Conservation (phyloP, 2,888 invertebrate species). For the Arge pagana region DNA sequence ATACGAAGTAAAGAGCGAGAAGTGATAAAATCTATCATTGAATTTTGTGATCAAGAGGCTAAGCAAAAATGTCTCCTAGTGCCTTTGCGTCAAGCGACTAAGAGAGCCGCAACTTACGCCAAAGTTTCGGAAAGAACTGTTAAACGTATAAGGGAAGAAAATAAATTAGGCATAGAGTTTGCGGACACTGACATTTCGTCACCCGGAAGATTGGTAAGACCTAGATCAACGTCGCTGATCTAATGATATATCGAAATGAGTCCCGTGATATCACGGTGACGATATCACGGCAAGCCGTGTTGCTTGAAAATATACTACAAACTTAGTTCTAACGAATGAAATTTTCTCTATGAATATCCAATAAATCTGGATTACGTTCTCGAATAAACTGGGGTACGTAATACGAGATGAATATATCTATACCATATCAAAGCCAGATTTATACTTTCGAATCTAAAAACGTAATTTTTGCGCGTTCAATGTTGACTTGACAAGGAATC, state of each 20-base stretch:
- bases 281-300: no score
- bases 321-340: no score
- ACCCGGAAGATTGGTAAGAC: conserved; percentile 24
- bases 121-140: conserved; percentile 19
- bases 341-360: no score
- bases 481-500: no score
- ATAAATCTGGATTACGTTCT: no score
- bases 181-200: conserved; percentile 19
- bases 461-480: no score
- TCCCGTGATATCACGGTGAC: background rate
- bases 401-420: no score
- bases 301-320: no score
- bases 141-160: conserved; percentile 20
- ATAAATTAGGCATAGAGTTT: conserved; percentile 26
- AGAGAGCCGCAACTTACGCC: conserved; percentile 14
- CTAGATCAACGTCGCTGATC: no score
- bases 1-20: conserved; percentile 21
- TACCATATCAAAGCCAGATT: no score
- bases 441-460: no score
- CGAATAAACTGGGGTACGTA: no score
- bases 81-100: conserved; percentile 13
- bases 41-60: conserved; percentile 19
- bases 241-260: background rate
- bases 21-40: conserved; percentile 20
- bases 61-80: conserved; percentile 15